Evolutionary conservation across 2,797 vertebrate genomes (phyloP), one percentile per base, ranked within the genome.

Genomic region (Phaenicophaeus curvirostris): DNA sequence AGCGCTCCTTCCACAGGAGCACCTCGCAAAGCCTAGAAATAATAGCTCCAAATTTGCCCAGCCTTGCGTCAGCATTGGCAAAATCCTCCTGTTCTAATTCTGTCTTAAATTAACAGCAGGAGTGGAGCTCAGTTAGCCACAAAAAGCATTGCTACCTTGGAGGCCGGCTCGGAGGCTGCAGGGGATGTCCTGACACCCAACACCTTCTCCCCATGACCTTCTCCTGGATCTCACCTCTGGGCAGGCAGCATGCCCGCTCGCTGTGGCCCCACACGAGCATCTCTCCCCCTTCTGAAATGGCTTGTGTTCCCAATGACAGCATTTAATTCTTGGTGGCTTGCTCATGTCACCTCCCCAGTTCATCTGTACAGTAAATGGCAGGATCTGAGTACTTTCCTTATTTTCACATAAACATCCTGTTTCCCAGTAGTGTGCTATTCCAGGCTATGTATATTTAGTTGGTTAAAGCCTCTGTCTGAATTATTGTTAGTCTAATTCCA

Each of bases 371-470:
- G 84, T 67, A 76, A 61, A 42, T 42, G 66, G 79, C 87, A 90
- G 87, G 80, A 88, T 91, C 63, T 63, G 72, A 82, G 59, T 12
- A 28, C 72, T 91, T 96, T 54, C 63, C 68, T 95, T 88, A 68
- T 95, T 96, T 80, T 94, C 58, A 82, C 67, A 37, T 79, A 86
- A 91, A 94, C 87, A 93, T 96, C 93, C 92, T 95, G 90, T 94
- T 95, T 90, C 92, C 81, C 51, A 63, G 51, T 69, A 51, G 80
- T 5, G 41, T 92, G 84, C 80, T 96, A 37, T 94, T 91, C 87
- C 78, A 84, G 81, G 66, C 67, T 37, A 11, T 0, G 1, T 73
- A 3, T 27, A 63, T 63, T 51, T 35, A 69, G 35, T 37, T 48
- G 53, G 46, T 53, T 75, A 65, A 73, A 13, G 19, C 24, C 59